Evolutionary conservation across 2,113 vertebrate species (phyloP).

Genomic region (Panthera uncia): DNA sequence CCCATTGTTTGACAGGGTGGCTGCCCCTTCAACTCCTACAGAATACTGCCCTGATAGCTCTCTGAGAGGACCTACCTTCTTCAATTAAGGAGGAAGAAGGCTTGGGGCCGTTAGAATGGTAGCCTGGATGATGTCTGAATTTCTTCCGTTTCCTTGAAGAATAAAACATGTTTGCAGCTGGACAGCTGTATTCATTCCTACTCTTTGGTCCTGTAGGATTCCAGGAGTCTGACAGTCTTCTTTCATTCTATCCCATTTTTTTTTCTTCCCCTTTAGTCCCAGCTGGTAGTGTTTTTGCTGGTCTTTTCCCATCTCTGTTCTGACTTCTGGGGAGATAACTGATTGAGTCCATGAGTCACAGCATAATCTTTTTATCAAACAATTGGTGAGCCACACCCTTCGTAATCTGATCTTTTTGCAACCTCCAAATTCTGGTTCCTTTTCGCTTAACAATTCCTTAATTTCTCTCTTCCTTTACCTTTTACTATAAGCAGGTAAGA

Average conservation of each 20-base stretch:
- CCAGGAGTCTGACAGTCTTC: background rate
- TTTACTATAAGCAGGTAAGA: background rate
- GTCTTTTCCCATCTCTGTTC: background rate
- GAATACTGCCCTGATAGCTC: background rate
- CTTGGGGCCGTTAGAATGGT: background rate
- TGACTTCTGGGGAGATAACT: background rate
- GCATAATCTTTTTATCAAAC: background rate
- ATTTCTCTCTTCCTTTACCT: background rate
- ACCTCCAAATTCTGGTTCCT: background rate
- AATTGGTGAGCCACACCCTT: background rate
- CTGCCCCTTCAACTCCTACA: background rate
- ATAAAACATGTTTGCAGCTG: background rate
- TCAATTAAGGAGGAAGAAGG: background rate
- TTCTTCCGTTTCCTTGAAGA: background rate
- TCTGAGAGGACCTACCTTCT: background rate
- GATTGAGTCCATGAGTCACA: background rate
- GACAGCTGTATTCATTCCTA: background rate
- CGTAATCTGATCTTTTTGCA: background rate
- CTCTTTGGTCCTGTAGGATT: background rate
- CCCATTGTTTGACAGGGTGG: too few species aligned
- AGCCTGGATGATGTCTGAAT: background rate
- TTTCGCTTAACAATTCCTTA: background rate
- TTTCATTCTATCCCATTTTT: background rate
- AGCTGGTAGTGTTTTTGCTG: background rate
- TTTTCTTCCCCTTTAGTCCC: background rate